Evolutionary conservation across 2,797 vertebrate species (phyloP), one percentile per base, ranked within the genome.

Genomic region (Acanthurus tractus): DNA sequence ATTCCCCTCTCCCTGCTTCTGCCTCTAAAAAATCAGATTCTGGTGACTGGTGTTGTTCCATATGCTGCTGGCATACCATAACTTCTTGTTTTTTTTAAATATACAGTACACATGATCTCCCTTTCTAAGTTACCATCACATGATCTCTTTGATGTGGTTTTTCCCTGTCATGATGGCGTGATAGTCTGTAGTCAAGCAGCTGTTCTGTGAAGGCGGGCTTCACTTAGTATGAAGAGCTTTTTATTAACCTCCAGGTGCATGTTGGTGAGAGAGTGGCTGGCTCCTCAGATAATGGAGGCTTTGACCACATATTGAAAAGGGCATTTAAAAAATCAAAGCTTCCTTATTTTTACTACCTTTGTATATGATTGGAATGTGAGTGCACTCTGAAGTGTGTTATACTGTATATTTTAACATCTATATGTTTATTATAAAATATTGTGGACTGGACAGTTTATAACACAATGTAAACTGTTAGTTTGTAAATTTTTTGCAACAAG

Each of bases 171-270:
- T 70, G 56, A 79, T 77, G 71, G 72, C 2, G 1, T 45, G 55
- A 53, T 50, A 57, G 62, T 82, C 79, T 85, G 84, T 52, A 79
- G 79, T 68, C 46, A 29, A 79, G 80, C 89, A 90, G 84, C 89
- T 91, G 88, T 84, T 89, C 62, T 81, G 65, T 87, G 64, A 82
- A 75, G 70, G 80, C 70, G 83, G 77, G 52, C 66, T 76, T 86
- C 76, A 76, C 77, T 88, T 66, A 46, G 74, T 70, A 83, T 75
- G 78, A 85, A 84, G 83, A 78, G 82, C 82, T 88, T 85, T 90
- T 89, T 90, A 88, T 92, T 75, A 90, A 90, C 78, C 76, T 89
- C 85, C 88, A 90, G 90, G 88, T 91, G 91, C 70, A 14, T 1
- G 66, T 86, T 86, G 53, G 75, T 63, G 14, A 61, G 61, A 23